Evolutionary conservation across 2,888 invertebrate species (phyloP).

Genomic region (Acronicta alni): DNA sequence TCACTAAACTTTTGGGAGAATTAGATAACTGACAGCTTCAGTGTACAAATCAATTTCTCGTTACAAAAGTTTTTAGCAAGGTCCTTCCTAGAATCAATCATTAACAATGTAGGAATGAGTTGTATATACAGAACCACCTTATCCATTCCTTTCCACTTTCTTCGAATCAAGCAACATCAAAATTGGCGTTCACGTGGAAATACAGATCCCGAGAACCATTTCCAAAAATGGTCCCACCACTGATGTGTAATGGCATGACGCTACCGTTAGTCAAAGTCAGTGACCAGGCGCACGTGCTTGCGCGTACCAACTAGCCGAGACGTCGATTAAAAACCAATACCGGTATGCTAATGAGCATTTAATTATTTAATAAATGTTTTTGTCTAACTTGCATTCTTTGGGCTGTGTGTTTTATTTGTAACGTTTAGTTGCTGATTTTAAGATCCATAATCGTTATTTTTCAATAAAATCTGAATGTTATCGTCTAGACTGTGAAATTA

Average conservation of each 20-base stretch:
- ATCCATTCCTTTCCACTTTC: neutral
- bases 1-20: too few relatives aligned
- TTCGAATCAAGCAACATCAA: slow-evolving; percentile 3
- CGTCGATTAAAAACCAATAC: slow-evolving; percentile 52
- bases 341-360: slow-evolving; percentile 52
- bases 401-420: neutral
- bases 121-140: neutral
- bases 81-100: too few relatives aligned
- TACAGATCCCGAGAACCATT: slow-evolving; percentile 36
- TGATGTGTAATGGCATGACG: slow-evolving; percentile 61
- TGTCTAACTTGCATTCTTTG: slow-evolving; percentile 4
- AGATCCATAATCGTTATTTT: too few relatives aligned
- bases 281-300: slow-evolving; percentile 75
- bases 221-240: slow-evolving; percentile 57
- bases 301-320: slow-evolving; percentile 49
- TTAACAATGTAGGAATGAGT: too few relatives aligned
- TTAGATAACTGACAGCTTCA: too few relatives aligned
- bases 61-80: too few relatives aligned
- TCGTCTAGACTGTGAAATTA: too few relatives aligned
- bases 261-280: slow-evolving; percentile 78
- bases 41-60: too few relatives aligned
- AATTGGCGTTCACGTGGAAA: slow-evolving; percentile 5
- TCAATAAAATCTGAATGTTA: too few relatives aligned
- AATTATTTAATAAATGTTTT: slow-evolving; percentile 45
- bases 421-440: too few relatives aligned